phyloP scores from a whole-genome alignment of 2,113 vertebrate genomes.

The Nycticryphes semicollaris region DNA sequence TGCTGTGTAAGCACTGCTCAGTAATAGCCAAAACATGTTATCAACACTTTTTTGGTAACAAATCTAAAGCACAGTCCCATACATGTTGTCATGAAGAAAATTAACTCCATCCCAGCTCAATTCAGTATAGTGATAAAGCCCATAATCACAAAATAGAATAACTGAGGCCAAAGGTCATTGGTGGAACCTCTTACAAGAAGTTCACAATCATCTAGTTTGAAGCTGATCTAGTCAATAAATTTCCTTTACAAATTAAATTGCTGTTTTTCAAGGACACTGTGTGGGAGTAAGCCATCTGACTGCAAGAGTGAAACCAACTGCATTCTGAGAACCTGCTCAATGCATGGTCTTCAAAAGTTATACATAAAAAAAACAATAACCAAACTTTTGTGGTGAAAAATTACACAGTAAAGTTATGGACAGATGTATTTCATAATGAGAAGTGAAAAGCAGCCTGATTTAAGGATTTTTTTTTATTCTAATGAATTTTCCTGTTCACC shows the following conservation, averaged over 20 bases:
- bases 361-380: background rate
- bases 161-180: background rate
- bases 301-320: background rate
- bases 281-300: background rate
- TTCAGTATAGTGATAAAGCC: background rate
- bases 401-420: background rate
- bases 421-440: background rate
- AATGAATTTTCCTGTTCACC: background rate
- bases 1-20: background rate
- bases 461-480: background rate
- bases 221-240: background rate
- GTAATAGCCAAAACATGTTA: background rate
- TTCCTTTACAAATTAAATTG: background rate
- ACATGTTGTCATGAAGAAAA: background rate
- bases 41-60: background rate
- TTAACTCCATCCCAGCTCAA: background rate
- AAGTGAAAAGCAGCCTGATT: rapidly evolving
- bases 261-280: background rate
- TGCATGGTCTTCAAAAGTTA: background rate
- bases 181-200: background rate
- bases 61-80: background rate
- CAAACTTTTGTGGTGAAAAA: background rate
- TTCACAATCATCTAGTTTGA: background rate
- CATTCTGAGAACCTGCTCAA: background rate
- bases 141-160: background rate